Percentiles rank a stretch among this genome's conserved stretches.
Conservation (phyloP, 92 coral and sea anemone genomes). For the Anthopleura xanthogrammica region DNA sequence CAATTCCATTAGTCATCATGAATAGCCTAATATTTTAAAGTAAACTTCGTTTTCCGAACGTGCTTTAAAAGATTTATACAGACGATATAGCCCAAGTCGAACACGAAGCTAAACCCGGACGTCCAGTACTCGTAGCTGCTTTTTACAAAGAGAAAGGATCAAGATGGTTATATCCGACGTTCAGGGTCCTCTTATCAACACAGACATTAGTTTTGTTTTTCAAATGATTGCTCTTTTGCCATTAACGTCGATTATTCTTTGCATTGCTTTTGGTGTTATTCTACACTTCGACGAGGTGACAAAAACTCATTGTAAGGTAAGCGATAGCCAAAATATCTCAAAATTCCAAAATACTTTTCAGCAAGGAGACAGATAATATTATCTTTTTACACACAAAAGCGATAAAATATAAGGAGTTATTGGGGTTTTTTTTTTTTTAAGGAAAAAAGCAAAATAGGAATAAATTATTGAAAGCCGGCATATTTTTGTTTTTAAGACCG, state of each 20-base stretch:
- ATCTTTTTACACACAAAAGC: neutral
- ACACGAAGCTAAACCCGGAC: neutral
- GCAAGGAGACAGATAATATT: neutral
- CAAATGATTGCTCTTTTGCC: slow-evolving; percentile 37
- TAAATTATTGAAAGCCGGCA: too few species aligned
- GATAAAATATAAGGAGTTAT: too few species aligned
- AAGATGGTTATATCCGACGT: neutral
- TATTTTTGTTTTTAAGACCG: neutral
- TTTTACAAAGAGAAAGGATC: too few species aligned
- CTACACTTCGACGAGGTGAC: slow-evolving; percentile 67
- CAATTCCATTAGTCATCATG: too few species aligned
- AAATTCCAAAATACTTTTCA: neutral
- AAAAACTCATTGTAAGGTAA: slow-evolving; percentile 70
- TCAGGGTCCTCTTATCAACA: slow-evolving; percentile 19
- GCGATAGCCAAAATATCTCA: neutral
- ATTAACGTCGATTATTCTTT: slow-evolving; percentile 46
- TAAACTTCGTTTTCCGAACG: too few species aligned
- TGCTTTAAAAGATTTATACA: too few species aligned
- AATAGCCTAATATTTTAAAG: too few species aligned
- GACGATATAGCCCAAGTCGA: neutral
- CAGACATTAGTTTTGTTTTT: neutral
- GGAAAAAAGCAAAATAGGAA: neutral
- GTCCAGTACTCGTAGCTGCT: neutral
- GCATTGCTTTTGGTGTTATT: slow-evolving; percentile 51
- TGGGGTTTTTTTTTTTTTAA: neutral